These are phyloP conservation scores for Leptocoma aspasia DNA, from an alignment of 2,113 vertebrate species.

Conservation along the genomic window DNA sequence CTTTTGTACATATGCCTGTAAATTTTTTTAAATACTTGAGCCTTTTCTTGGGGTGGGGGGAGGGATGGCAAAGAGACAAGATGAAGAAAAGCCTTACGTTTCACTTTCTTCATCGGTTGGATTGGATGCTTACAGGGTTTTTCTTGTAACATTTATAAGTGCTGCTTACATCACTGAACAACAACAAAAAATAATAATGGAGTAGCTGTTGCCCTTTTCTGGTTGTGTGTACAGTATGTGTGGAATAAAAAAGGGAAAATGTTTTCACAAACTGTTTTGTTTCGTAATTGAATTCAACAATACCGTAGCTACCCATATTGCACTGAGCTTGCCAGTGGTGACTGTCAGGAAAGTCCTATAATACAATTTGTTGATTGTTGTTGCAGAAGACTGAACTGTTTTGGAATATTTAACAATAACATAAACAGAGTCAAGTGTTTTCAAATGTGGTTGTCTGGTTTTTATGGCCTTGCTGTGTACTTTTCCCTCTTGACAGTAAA, in stretches of 20 bases:
- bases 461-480: constrained; percentile 91
- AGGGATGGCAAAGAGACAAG: constrained; percentile 78
- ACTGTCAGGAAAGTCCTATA: constrained; percentile 92
- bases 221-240: constrained; percentile 84
- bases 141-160: constrained; percentile 99
- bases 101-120: constrained; percentile 98
- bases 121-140: constrained; percentile 97
- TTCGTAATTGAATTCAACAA: constrained; percentile 94
- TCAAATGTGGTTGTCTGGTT: constrained; percentile 95
- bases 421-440: constrained; percentile 90
- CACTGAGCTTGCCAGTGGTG: constrained; percentile 96
- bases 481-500: constrained; percentile 90
- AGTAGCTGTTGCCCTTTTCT: constrained; percentile 88
- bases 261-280: constrained; percentile 90
- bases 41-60: constrained; percentile 86
- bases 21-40: constrained; percentile 99
- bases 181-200: constrained; percentile 85
- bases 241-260: constrained; percentile 89
- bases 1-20: constrained; percentile 99
- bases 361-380: constrained; percentile 92
- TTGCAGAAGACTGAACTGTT: constrained; percentile 97
- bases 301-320: constrained; percentile 94
- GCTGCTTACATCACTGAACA: constrained; percentile 99
- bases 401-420: constrained; percentile 97
- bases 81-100: constrained; percentile 99